Evolutionary conservation across 2,888 invertebrate genomes (phyloP).

Genomic region (Coronaproctus castanopsis): DNA sequence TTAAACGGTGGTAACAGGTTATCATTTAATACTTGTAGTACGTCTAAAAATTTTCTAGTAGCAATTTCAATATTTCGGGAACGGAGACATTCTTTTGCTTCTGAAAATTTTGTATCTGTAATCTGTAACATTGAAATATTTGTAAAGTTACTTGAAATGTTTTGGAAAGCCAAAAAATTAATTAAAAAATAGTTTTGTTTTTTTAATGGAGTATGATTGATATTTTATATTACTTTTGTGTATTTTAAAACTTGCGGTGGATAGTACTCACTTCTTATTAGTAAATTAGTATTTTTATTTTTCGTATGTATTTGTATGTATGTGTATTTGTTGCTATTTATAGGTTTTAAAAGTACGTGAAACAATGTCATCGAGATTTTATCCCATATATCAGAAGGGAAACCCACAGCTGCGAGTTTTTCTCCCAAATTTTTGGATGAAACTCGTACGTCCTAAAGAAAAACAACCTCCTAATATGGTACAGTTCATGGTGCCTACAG

Average conservation of each 20-base stretch:
- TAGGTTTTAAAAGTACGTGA: neutral
- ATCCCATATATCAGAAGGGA: conserved; percentile 75
- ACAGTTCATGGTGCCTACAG: conserved; percentile 72
- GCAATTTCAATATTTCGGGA: conserved; percentile 41
- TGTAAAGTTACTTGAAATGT: too few species aligned
- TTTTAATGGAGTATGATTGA: too few species aligned
- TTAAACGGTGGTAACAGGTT: conserved; percentile 48
- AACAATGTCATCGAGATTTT: conserved; percentile 25
- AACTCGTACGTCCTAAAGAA: conserved; percentile 47
- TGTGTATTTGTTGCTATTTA: neutral
- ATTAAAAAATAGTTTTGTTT: too few species aligned
- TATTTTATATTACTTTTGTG: too few species aligned
- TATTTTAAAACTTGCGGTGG: too few species aligned
- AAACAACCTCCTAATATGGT: conserved; percentile 59
- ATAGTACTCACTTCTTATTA: too few species aligned
- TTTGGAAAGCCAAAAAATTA: too few species aligned
- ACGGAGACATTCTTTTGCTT: conserved; percentile 39
- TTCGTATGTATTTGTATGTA: too few species aligned
- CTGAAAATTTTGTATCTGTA: conserved; percentile 44
- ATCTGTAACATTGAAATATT: conserved; percentile 32
- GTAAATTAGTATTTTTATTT: too few species aligned
- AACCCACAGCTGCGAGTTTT: conserved; percentile 86
- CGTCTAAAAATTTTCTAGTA: conserved; percentile 39
- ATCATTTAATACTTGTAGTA: conserved; percentile 43
- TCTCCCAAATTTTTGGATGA: conserved; percentile 95